phyloP scores from a whole-genome alignment of 1,140 invertebrate species.

The Leucophenga varia region DNA sequence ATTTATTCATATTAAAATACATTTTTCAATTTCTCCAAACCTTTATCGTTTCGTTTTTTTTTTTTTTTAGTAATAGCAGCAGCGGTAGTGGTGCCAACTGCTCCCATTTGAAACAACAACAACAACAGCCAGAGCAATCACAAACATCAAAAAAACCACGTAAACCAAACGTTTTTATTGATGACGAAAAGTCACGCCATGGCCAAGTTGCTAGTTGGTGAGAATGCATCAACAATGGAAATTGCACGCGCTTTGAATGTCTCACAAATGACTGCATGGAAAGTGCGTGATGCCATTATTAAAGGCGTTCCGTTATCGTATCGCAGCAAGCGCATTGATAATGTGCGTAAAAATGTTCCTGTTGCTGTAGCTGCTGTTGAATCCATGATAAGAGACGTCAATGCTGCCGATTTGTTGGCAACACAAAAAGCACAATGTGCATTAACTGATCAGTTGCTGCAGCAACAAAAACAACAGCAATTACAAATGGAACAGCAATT shows the following conservation, averaged over 20 bases:
- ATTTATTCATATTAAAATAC: too few species aligned
- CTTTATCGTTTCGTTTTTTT: not conserved
- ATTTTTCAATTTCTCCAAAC: not conserved
- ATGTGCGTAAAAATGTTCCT: too few species aligned
- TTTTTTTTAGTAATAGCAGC: constrained; percentile 28
- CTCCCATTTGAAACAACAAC: constrained; percentile 10
- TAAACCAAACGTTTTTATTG: constrained; percentile 53
- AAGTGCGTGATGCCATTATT: constrained; percentile 49
- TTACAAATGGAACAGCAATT: constrained; percentile 18
- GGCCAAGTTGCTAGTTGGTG: constrained; percentile 48
- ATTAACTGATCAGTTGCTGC: constrained; percentile 2
- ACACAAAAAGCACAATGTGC: not conserved
- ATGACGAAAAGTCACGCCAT: constrained; percentile 53
- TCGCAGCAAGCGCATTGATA: constrained; percentile 43
- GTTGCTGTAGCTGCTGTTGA: too few species aligned
- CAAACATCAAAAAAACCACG: constrained; percentile 45
- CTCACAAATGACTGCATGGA: constrained; percentile 55
- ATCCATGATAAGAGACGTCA: too few species aligned
- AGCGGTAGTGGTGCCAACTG: constrained; percentile 25
- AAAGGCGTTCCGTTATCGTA: constrained; percentile 51
- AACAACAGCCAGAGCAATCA: constrained; percentile 6
- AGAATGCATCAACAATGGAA: constrained; percentile 53
- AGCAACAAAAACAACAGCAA: constrained; percentile 12
- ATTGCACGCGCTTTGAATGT: constrained; percentile 48
- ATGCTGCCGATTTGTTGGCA: too few species aligned